These are phyloP conservation scores for Cossypha niveicapilla DNA, from an alignment of 2,797 vertebrate genomes.

Conservation along the genomic window DNA sequence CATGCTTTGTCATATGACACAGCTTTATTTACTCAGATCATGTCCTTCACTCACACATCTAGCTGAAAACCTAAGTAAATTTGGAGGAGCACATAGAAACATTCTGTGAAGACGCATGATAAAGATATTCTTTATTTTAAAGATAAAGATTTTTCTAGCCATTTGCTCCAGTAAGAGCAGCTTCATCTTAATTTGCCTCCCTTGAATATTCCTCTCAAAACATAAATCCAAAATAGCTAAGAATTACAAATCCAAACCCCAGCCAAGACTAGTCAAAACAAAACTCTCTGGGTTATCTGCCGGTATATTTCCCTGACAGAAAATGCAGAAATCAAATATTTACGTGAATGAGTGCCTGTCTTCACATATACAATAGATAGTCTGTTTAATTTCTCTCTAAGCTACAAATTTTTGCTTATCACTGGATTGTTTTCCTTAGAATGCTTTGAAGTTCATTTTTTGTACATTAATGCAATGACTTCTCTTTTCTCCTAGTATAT, in stretches of 20 bases:
- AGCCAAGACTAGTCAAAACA: neutral
- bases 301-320: neutral
- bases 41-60: neutral
- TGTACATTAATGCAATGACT: neutral
- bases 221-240: neutral
- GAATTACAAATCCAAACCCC: neutral
- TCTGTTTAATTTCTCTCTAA: neutral
- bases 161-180: neutral
- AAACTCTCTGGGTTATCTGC: neutral
- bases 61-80: neutral
- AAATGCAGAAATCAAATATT: neutral
- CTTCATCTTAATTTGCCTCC: neutral
- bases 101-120: neutral
- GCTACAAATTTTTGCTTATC: neutral
- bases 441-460: neutral
- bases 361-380: neutral
- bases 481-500: neutral
- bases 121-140: neutral
- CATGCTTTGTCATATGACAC: constrained; percentile 3
- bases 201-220: neutral
- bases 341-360: neutral
- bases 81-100: neutral
- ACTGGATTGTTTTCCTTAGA: neutral
- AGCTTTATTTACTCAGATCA: neutral
- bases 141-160: neutral